A percentile compares a stretch with the other conserved stretches of the same genome.
These are phyloP conservation scores for Aphodius granarius DNA, from an alignment of 2,888 invertebrate genomes.

Conservation along the genomic window DNA sequence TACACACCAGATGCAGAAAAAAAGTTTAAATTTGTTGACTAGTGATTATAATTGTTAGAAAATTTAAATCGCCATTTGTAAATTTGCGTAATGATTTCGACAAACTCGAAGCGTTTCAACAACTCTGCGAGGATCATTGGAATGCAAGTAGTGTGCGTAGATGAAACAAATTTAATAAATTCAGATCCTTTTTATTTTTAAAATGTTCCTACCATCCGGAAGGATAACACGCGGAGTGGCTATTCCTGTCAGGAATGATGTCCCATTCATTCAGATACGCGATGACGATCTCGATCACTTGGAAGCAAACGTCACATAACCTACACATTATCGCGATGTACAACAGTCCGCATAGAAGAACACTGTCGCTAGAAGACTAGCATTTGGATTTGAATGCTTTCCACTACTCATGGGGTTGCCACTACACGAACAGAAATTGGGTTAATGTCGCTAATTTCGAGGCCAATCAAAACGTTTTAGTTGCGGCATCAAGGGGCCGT, in stretches of 20 bases:
- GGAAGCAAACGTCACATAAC: slow-evolving; percentile 20
- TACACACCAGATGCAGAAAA: background rate
- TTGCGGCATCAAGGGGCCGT: slow-evolving; percentile 14
- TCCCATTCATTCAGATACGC: background rate
- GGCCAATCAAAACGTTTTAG: background rate
- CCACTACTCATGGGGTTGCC: slow-evolving; percentile 29
- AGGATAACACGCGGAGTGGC: slow-evolving; percentile 11
- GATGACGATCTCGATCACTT: background rate
- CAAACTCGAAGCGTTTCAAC: background rate
- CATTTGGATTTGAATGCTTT: slow-evolving; percentile 31
- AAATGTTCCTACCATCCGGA: slow-evolving; percentile 1
- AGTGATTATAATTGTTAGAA: background rate
- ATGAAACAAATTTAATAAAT: slow-evolving; percentile 23
- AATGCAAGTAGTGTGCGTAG: slow-evolving; percentile 28
- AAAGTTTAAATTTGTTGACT: background rate
- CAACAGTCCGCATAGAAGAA: slow-evolving; percentile 20
- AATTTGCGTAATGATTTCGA: background rate
- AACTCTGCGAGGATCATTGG: slow-evolving; percentile 9
- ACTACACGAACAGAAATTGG: slow-evolving; percentile 27
- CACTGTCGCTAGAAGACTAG: slow-evolving; percentile 17
- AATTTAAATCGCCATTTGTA: slow-evolving; percentile 3
- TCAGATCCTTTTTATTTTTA: slow-evolving; percentile 8
- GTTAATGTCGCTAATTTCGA: slow-evolving; percentile 21
- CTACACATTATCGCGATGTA: slow-evolving; percentile 17
- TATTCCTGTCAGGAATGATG: background rate